Percentiles rank a stretch among this genome's conserved stretches.
These are phyloP conservation scores for Sebastes vulpes DNA, from an alignment of 2,797 vertebrate species.

Conservation along the genomic window DNA sequence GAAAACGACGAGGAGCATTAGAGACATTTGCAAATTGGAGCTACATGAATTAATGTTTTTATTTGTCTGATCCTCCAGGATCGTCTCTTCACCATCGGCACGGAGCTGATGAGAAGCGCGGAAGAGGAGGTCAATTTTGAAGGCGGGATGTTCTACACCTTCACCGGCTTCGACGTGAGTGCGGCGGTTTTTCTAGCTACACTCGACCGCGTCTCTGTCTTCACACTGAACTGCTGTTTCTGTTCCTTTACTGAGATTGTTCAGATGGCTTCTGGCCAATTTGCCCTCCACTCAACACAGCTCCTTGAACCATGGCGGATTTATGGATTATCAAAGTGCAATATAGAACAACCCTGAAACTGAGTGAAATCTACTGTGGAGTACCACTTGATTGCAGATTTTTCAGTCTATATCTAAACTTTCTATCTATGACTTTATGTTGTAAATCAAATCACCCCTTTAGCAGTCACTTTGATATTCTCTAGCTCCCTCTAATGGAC, in stretches of 20 bases:
- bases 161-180: slow-evolving; percentile 82
- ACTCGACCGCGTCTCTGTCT: background rate
- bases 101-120: slow-evolving; percentile 80
- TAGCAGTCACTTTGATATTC: slow-evolving; percentile 63
- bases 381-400: slow-evolving; percentile 1
- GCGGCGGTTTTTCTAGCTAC: background rate
- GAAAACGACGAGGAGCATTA: background rate
- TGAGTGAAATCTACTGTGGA: background rate
- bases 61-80: slow-evolving; percentile 47
- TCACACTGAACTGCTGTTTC: slow-evolving; percentile 10
- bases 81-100: slow-evolving; percentile 80
- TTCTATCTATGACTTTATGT: background rate
- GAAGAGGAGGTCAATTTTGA: slow-evolving; percentile 81
- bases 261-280: slow-evolving; percentile 3
- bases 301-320: slow-evolving; percentile 34
- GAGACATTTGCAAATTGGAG: background rate
- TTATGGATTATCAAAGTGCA: slow-evolving; percentile 39
- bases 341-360: slow-evolving; percentile 19
- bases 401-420: slow-evolving; percentile 6
- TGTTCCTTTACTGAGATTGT: slow-evolving; percentile 5
- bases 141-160: slow-evolving; percentile 67
- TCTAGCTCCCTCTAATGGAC: slow-evolving; percentile 84
- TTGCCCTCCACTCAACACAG: slow-evolving; percentile 9
- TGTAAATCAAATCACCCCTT: slow-evolving; percentile 25
- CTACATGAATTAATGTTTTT: background rate